Percentiles rank a stretch among this genome's conserved stretches.
Evolutionary conservation across 2,888 invertebrate species (phyloP).

Genomic region (Spodoptera littoralis): DNA sequence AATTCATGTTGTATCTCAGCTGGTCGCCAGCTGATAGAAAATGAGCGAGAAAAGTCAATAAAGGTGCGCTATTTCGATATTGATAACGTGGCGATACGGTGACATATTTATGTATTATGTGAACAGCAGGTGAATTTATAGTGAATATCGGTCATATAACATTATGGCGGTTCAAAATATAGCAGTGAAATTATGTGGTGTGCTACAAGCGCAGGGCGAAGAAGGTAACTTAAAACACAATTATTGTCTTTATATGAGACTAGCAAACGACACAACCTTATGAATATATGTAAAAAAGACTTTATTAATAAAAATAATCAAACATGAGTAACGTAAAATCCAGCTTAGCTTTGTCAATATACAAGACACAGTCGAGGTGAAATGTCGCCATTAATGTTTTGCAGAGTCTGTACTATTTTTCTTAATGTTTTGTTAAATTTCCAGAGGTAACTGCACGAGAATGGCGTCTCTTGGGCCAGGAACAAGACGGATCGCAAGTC

Average conservation of each 20-base stretch:
- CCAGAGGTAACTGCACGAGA: slow-evolving; percentile 91
- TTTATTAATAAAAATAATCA: too few relatives aligned
- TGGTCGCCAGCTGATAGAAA: slow-evolving; percentile 87
- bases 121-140: slow-evolving; percentile 62
- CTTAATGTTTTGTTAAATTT: slow-evolving; percentile 52
- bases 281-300: too few relatives aligned
- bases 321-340: too few relatives aligned
- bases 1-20: slow-evolving; percentile 79
- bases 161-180: slow-evolving; percentile 86
- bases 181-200: slow-evolving; percentile 88
- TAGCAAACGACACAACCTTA: slow-evolving; percentile 5
- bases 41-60: slow-evolving; percentile 84
- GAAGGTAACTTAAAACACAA: slow-evolving; percentile 75
- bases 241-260: slow-evolving; percentile 37
- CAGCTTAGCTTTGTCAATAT: too few relatives aligned
- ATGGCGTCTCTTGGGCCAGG: slow-evolving; percentile 95
- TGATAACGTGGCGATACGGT: slow-evolving; percentile 69
- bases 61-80: slow-evolving; percentile 65
- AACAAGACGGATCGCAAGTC: slow-evolving; percentile 92
- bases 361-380: too few relatives aligned
- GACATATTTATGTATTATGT: slow-evolving; percentile 59
- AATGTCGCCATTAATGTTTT: too few relatives aligned
- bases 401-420: too few relatives aligned
- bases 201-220: slow-evolving; percentile 83
- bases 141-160: slow-evolving; percentile 59